Base-by-base conservation (phyloP, 2,113 vertebrate species). In the Chinchilla lanigera region DNA sequence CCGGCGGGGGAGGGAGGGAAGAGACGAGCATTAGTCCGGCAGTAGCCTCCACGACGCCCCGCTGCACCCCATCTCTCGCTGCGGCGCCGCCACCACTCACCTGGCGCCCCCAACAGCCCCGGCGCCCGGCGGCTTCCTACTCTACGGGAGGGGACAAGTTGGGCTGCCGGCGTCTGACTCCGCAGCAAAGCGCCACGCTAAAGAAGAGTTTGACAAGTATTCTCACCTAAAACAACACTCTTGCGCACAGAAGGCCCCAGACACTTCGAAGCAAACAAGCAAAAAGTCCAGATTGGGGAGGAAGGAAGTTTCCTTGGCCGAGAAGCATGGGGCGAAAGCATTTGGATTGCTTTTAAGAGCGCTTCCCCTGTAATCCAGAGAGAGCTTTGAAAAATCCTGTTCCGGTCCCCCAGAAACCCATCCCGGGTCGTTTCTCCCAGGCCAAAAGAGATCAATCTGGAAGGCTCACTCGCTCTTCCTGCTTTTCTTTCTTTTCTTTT, bases 71-170 rank as follows among this genome's bases (percentile, higher is more conserved):
- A 56, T 75, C 67, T 83, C 90, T 97, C 22, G 71, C 58, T 63
- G 86, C 90, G 33, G 83, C 83, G 77, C 30, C 41, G 75, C 92
- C 94, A 94, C 94, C 86, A 91, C 96, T 97, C 94, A 96, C 98
- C 98, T 97, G 95, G 81, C 93, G 85, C 94, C 92, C 97, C 97
- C 96, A 96, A 90, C 91, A 87, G 96, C 93, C 96, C 97, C 26
- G 95, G 96, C 94, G 88, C 98, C 97, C 58, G 87, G 96, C 95
- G 71, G 97, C 96, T 95, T 96, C 93, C 98, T 97, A 97, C 95
- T 94, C 97, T 98, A 96, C 89, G 61, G 86, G 75, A 92, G 86
- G 95, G 95, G 83, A 96, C 92, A 90, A 94, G 94, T 90, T 93
- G 83, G 97, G 97, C 94, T 93, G 97, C 91, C 67, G 89, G 96